Base-by-base conservation (phyloP, 2,113 vertebrate genomes). In the Maccullochella peelii region DNA sequence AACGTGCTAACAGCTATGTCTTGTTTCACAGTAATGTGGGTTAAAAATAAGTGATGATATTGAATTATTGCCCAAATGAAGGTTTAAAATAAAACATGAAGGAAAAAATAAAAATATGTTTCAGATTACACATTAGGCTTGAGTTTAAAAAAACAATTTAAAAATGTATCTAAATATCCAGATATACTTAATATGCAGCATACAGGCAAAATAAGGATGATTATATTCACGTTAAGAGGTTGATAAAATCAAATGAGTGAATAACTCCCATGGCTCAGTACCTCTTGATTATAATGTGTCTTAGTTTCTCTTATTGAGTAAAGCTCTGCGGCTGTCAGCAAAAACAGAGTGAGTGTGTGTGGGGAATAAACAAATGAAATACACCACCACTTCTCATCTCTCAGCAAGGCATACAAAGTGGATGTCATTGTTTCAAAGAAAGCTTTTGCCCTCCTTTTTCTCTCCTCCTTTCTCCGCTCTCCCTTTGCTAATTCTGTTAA, bases 311-410 rank as follows among this genome's bases (percentile, higher is more conserved):
- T 73, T 55, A 68, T 15, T 69, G 33, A 18, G 11, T 47, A 2
- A 27, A 55, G 42, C 57, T 79, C 30, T 77, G 70, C 27, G 27
- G 71, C 59, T 73, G 73, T 80, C 79, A 77, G 71, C 55, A 50
- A 16, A 70, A 65, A 33, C n/a, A 55, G 10, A 20, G 50, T 8
- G 23, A 7, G 27, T 40, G n/a, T 57, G 21, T 49, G 33, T 23
- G 42, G 44, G n/a, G 54, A 67, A 54, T 89, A 79, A 74, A 87
- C 71, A 77, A 71, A 84, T 66, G 8, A 76, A 50, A 75, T 73
- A 77, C 38, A 50, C 44, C 20, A 61, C 33, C 42, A 33, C 81
- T 68, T 74, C 81, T 85, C 62, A 66, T 78, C 77, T 49, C 27
- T 25, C 27, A 21, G 69, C 30, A 12, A 58, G 57, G 70, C 68